Base-by-base conservation (phyloP, 2,888 invertebrate genomes). In the Lottia scabra region DNA sequence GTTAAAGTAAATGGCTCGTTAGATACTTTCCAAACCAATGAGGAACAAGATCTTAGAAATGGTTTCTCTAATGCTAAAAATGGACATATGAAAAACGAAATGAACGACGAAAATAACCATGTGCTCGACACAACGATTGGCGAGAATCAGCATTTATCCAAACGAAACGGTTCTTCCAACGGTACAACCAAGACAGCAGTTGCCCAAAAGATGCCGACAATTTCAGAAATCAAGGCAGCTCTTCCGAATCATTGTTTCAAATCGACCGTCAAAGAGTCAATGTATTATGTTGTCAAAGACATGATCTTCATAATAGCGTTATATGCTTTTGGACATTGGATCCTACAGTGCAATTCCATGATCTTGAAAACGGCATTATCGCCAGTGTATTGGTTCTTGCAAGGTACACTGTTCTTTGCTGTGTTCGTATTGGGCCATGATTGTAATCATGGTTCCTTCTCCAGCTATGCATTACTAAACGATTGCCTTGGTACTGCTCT, bases 381-480 rank as follows among this genome's bases (percentile, higher is more conserved):
- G 62, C 80, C 85, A 1, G 45, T 81, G 19, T 87, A 85, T 79
- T 85, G 84, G 85, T 79, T 83, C 6, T 45, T 85, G 4, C 86
- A 87, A 73, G 88, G 88, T 27, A 87, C 87, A 1, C 67, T 87
- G 44, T 84, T 87, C 69, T 85, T 84, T 27, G 84, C 83, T 0
- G 19, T 88, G 13, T 87, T 87, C 76, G 87, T 87, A 2, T 69
- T 86, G 2, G 87, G 87, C 1, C 88, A 88, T 68, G 87, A 87
- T 72, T 86, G 87, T 69, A 86, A 87, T 0, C 88, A 88, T 72
- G 83, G 83, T 3, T 87, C 87, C 1, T 88, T 87, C 76, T 86
- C 85, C 15, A 78, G 79, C 67, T 76, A 81, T 71, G 74, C 74
- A 16, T 64, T 81, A 45, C 68, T 87, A 62, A 87, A 88, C 70